Percentiles rank a stretch among this genome's conserved stretches.
phyloP scores from a whole-genome alignment of 2,113 vertebrate genomes.

The Psittacara wagleri region DNA sequence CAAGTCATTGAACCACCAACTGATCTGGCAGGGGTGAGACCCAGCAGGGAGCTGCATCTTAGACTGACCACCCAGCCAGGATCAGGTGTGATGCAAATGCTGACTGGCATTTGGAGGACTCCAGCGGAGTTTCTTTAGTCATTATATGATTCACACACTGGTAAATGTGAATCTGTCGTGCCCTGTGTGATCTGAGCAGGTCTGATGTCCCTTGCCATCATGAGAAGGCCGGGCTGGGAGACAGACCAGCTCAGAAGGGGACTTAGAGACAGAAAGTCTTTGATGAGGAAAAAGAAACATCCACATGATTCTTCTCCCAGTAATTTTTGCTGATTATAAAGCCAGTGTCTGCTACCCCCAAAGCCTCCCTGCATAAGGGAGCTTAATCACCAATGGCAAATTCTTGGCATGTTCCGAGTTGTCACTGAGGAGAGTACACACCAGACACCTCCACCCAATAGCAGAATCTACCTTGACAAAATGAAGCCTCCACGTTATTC shows the following conservation, averaged over 20 bases:
- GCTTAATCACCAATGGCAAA: conserved; percentile 11
- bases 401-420: conserved; percentile 33
- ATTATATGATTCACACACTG: not conserved
- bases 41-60: not conserved
- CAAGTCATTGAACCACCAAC: fast-evolving
- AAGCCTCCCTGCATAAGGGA: not conserved
- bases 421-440: conserved; percentile 1
- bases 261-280: conserved; percentile 22
- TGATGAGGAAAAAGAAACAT: conserved; percentile 15
- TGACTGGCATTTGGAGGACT: not conserved
- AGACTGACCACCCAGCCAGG: not conserved
- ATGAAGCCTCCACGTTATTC: not conserved
- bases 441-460: not conserved
- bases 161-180: not conserved
- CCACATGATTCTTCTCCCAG: conserved; percentile 20
- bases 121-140: not conserved
- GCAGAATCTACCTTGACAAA: not conserved
- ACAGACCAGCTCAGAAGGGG: not conserved
- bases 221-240: conserved; percentile 10
- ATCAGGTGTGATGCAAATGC: not conserved
- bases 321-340: conserved; percentile 61
- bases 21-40: not conserved
- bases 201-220: not conserved
- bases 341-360: conserved; percentile 35
- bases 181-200: not conserved